These are phyloP conservation scores for Malaclemys terrapin DNA, from an alignment of 2,113 vertebrate genomes.

Conservation along the genomic window DNA sequence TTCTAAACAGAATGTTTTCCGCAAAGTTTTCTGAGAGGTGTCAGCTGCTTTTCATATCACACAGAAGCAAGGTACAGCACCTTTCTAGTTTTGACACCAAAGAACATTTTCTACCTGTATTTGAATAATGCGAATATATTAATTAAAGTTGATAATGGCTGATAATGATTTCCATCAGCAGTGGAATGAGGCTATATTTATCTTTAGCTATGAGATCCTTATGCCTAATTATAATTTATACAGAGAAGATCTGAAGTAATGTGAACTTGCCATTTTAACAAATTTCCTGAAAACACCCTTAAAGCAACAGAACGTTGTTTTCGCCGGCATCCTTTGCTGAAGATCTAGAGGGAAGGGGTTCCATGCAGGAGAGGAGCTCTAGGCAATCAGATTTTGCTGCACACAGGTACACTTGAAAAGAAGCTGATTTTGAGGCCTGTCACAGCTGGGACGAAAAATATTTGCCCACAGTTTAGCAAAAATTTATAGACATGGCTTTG, in stretches of 20 bases:
- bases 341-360: neutral
- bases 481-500: neutral
- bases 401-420: neutral
- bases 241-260: conserved; percentile 54
- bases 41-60: neutral
- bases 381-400: neutral
- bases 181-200: conserved; percentile 56
- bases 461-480: neutral
- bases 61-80: neutral
- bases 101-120: conserved; percentile 70
- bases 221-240: conserved; percentile 16
- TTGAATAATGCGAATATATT: conserved; percentile 73
- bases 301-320: neutral
- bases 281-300: neutral
- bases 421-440: neutral
- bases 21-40: neutral
- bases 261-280: conserved; percentile 59
- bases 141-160: conserved; percentile 69
- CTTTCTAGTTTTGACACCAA: conserved; percentile 38
- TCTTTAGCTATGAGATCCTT: conserved; percentile 44
- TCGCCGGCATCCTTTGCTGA: neutral
- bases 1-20: neutral
- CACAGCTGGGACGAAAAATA: neutral
- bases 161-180: conserved; percentile 66
- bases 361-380: neutral